Evolutionary conservation across 2,113 vertebrate genomes (phyloP), one percentile per base, ranked within the genome.

Genomic region (Scytalopus superciliaris): DNA sequence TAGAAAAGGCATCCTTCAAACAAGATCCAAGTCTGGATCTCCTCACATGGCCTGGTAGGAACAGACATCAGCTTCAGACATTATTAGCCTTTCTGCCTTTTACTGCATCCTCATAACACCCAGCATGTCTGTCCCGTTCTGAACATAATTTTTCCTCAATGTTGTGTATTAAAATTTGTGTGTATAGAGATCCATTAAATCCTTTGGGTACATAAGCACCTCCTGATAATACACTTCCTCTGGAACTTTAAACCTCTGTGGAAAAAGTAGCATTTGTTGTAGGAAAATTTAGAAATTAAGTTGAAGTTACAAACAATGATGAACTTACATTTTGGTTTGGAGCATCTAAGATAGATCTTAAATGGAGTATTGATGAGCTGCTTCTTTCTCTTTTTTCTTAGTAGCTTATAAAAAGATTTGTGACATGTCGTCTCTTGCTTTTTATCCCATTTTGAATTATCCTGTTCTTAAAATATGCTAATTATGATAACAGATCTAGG

Each of bases 381-480:
- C 68, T 25, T 78, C 42, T 80, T 62, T 62, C 27, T 63, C 62
- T 89, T 79, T 87, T 88, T 80, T 64, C 77, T 84, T 63, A 52
- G 55, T 31, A 78, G 37, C 69, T 62, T 95, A 70, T 73, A 86
- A 92, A 94, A 95, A 95, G 88, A 80, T 86, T 55, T 16, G 60
- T 79, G 69, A 89, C 93, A 81, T 77, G 45, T 90, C 33, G 7
- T 94, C 68, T 89, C 63, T 88, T 95, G 69, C 90, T 96, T 92
- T 79, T 96, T 96, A 93, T 90, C 76, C 88, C 88, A 53, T 91
- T 95, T 93, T 82, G 79, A 96, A 96, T 95, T 94, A 89, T 56
- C 82, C 85, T 90, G 63, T 91, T 95, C 93, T 96, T 90, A 96
- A 97, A 96, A 95, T 89, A 85, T 94, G 90, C 66, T 93, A 95